Base-by-base conservation (phyloP, 2,888 invertebrate genomes). In the Drosophila longiperda region DNA sequence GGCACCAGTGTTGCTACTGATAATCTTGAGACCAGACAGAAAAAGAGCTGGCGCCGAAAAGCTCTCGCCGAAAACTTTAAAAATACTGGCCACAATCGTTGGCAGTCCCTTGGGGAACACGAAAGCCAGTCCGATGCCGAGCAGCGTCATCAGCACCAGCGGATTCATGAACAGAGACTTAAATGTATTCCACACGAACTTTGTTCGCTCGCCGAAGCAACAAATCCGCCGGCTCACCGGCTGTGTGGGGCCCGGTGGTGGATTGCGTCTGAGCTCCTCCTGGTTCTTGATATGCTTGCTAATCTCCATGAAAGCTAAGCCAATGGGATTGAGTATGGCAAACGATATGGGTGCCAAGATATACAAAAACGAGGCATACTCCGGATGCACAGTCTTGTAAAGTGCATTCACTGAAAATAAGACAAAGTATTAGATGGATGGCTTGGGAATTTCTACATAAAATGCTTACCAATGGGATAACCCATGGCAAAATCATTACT, bases 401-500 rank as follows among this genome's bases (percentile, higher is more conserved):
- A 99, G 94, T 29, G 98, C 98, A 87, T 95, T 95, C 61, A 98
- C 97, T 97, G 33, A 23, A 50, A 50, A 0, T 17, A 40, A 53
- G 15, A 3, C 1, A 59, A 7, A 23, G 1, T 23, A 29, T 94
- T 57, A 67, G 32, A 6, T 33, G 17, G 8, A 17, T 40, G 11
- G 33, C 17, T 17, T 29, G 11, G 3, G 3, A 4, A 36, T 15
- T 17, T 0, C 9, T 45, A 0, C 7, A 3, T 7, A 17, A 6
- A 42, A 0, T 8, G 9, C 79, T 83, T 73, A 93, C 98, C 96
- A 83, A 99, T 98, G 8, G 99, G 99, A 93, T 96, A 98, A 73
- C 99, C 99, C 83, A 99, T 95, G 26, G 99, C 99, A 94, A 99
- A 99, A 93, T 99, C 99, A 94, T 99, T 99, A 92, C 98, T 98